phyloP scores from a whole-genome alignment of 2,113 vertebrate genomes.

The Atlantisia rogersi region DNA sequence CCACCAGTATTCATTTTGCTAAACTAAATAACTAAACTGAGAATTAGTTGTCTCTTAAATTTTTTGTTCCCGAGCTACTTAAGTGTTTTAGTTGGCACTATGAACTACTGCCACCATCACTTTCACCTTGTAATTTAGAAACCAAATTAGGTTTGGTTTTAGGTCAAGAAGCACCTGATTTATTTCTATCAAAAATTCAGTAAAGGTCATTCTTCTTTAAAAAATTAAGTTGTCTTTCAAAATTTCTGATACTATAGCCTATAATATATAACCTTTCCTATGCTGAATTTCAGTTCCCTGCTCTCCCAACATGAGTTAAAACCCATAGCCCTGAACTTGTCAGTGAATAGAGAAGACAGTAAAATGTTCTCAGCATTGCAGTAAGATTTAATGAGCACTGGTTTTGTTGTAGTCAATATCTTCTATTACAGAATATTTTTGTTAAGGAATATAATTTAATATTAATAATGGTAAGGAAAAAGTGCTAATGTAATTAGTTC shows the following conservation, averaged over 20 bases:
- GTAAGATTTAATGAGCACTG: not conserved
- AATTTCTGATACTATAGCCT: not conserved
- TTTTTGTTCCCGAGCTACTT: not conserved
- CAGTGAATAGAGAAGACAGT: not conserved
- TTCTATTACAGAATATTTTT: not conserved
- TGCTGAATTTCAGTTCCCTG: not conserved
- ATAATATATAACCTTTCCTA: not conserved
- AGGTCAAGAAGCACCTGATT: not conserved
- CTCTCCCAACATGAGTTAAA: not conserved
- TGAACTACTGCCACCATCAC: not conserved
- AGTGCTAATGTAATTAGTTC: not conserved
- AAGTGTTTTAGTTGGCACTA: not conserved
- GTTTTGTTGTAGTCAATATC: not conserved
- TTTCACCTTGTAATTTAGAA: not conserved
- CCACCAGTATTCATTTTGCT: not conserved
- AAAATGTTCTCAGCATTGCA: not conserved
- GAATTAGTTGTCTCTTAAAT: not conserved
- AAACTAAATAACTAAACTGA: not conserved
- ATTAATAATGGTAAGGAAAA: not conserved
- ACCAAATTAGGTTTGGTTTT: not conserved
- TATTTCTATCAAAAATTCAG: not conserved
- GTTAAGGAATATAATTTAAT: not conserved
- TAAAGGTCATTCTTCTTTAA: not conserved
- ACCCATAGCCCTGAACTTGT: not conserved
- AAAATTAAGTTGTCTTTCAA: not conserved